Evolutionary conservation across 2,797 vertebrate species (phyloP), one percentile per base, ranked within the genome.

Genomic region (Octomys mimax): DNA sequence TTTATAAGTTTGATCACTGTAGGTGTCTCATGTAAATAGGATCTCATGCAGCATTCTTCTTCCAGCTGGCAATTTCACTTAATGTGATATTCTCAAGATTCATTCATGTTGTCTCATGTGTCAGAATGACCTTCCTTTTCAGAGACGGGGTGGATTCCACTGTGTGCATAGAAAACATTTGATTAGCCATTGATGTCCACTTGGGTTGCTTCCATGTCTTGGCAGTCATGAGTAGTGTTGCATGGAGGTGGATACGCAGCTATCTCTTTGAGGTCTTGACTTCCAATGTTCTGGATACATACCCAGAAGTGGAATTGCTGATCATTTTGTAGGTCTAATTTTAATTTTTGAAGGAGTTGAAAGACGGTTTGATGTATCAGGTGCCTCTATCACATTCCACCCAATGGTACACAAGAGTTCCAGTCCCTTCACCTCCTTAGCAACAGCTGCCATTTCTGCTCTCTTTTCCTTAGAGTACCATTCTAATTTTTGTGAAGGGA

Each of bases 181-280:
- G 19, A 42, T 49, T 49, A 21, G 33, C 31, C 1, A 2, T 5
- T 5, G 2, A 0, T 26, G 66, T 42, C n/a, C 80, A 3, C 21
- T 18, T 64, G 39, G 12, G 13, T 36, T n/a, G 18, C 21, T 70
- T 36, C 66, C 16, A 5, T 49, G 26, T 61, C 57, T n/a, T 59
- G 42, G 22, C 19, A 79, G 10, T 2, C 19, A 10, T 36, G 7
- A 54, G 1, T 2, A 33, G 0, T 8, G 14, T 13, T 21, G 6
- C 9, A n/a, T n/a, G 28, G 62, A 42, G 19, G 42, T 10, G 6
- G 2, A 0, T 1, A 33, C 31, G 9, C 10, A 33, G 8, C 4
- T 9, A 70, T 49, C n/a, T 81, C 28, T 52, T 22, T 21, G 31
- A 83, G 68, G 66, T 24, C 26, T 77, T 80, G 46, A 70, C 87